Evolutionary conservation across 1,140 invertebrate species (phyloP).

Genomic region (Drosophila insularis): DNA sequence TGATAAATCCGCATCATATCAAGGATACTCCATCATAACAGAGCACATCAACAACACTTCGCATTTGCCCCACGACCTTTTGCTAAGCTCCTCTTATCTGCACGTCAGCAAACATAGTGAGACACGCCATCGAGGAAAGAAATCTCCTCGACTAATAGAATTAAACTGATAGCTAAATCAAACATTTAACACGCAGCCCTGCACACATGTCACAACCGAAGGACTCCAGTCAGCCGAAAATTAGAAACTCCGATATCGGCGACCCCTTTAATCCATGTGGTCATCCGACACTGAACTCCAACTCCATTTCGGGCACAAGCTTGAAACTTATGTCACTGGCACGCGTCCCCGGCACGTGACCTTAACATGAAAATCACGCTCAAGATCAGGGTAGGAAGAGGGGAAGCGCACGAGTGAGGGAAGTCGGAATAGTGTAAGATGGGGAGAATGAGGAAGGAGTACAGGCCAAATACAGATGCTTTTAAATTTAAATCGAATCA

Average conservation of each 20-base stretch:
- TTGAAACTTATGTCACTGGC: conserved; percentile 76
- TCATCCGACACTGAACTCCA: conserved; percentile 26
- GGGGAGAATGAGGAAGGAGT: conserved; percentile 13
- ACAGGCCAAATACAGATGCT: conserved; percentile 58
- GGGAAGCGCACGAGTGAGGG: background rate
- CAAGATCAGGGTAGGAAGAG: conserved; percentile 51
- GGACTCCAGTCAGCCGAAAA: background rate
- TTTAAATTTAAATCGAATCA: conserved; percentile 81
- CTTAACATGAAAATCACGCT: conserved; percentile 77
- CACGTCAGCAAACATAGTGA: conserved; percentile 32
- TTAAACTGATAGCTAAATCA: conserved; percentile 77
- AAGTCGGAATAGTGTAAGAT: background rate
- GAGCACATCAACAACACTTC: background rate
- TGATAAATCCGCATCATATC: conserved; percentile 1
- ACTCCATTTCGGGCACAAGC: conserved; percentile 41
- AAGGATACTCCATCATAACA: background rate
- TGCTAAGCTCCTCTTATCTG: conserved; percentile 21
- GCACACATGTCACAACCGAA: conserved; percentile 48
- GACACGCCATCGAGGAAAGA: conserved; percentile 3
- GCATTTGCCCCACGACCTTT: conserved; percentile 30
- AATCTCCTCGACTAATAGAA: conserved; percentile 68
- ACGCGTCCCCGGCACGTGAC: conserved; percentile 73
- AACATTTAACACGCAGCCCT: conserved; percentile 54
- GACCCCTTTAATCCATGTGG: conserved; percentile 57
- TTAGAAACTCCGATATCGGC: background rate